Evolutionary conservation across 2,797 vertebrate genomes (phyloP), one percentile per base, ranked within the genome.

Genomic region (Iguana delicatissima): DNA sequence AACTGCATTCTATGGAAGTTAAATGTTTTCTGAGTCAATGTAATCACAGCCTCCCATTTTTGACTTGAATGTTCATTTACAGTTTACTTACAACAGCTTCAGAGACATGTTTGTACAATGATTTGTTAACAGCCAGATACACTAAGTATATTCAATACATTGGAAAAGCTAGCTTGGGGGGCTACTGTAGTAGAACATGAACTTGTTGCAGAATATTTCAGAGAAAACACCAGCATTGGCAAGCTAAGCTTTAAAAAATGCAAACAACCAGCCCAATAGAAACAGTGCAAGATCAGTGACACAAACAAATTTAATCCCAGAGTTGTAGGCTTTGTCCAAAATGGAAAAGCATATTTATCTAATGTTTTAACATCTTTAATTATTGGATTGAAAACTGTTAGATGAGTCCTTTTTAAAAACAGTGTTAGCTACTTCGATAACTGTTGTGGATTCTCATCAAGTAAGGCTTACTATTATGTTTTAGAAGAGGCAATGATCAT

Each of bases 41-140:
- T 93, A 96, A 96, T 95, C 95, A 95, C 69, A 96, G 93, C 93
- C 96, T 96, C 95, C 87, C 83, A 94, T 95, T 96, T 96, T 93
- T 97, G 96, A 98, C 96, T 96, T 92, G 90, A 94, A 93, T 95
- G 95, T 97, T 96, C 95, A 96, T 96, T 97, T 97, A 93, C 92
- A 97, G 96, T 97, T 97, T 97, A 95, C 96, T 97, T 97, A 97
- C 95, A 98, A 96, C 94, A 97, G 95, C 96, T 98, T 97, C 95
- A 96, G 90, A 95, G 95, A 96, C 94, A 96, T 94, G 95, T 97
- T 96, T 97, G 94, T 96, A 96, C 94, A 96, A 96, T 98, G 96
- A 98, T 97, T 97, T 97, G 97, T 96, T 96, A 95, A 95, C 95
- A 94, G 96, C 88, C 97, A 95, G 97, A 96, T 97, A 97, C 93